These are phyloP conservation scores for Gymnarchus niloticus DNA, from an alignment of 2,113 vertebrate genomes.

Conservation along the genomic window DNA sequence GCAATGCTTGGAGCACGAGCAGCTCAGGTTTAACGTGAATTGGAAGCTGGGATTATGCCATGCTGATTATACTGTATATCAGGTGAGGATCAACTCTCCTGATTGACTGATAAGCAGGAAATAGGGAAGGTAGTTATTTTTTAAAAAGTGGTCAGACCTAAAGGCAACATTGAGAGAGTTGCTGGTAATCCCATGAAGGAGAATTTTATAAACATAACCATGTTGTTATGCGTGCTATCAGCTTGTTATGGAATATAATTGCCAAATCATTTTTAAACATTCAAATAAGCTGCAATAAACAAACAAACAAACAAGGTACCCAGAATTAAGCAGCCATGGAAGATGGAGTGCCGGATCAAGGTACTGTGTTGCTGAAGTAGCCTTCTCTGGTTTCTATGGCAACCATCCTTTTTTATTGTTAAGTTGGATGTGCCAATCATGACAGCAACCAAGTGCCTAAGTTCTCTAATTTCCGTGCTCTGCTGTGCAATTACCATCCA, in stretches of 20 bases:
- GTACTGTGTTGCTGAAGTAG: slow-evolving; percentile 29
- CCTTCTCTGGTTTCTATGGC: slow-evolving; percentile 56
- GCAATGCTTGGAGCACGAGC: neutral
- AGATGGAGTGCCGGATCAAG: neutral
- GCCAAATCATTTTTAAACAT: slow-evolving; percentile 26
- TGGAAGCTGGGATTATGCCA: neutral
- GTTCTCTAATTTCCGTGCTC: slow-evolving; percentile 39
- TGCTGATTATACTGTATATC: neutral
- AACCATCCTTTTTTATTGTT: slow-evolving; percentile 41
- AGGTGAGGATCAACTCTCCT: neutral
- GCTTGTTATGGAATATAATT: slow-evolving; percentile 33
- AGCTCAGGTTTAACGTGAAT: neutral
- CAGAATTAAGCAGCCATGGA: neutral
- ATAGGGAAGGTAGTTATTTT: neutral
- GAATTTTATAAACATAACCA: slow-evolving; percentile 34
- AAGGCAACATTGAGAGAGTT: neutral
- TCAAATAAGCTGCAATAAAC: slow-evolving; percentile 34
- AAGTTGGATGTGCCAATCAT: slow-evolving; percentile 53
- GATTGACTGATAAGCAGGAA: neutral
- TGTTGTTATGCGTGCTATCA: slow-evolving; percentile 30
- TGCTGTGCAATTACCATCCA: slow-evolving; percentile 56
- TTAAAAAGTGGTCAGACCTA: neutral
- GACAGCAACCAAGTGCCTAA: slow-evolving; percentile 35
- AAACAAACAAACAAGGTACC: slow-evolving; percentile 10
- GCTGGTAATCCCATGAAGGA: neutral